Evolutionary conservation across 2,113 vertebrate species (phyloP).

Genomic region (Tautogolabrus adspersus): DNA sequence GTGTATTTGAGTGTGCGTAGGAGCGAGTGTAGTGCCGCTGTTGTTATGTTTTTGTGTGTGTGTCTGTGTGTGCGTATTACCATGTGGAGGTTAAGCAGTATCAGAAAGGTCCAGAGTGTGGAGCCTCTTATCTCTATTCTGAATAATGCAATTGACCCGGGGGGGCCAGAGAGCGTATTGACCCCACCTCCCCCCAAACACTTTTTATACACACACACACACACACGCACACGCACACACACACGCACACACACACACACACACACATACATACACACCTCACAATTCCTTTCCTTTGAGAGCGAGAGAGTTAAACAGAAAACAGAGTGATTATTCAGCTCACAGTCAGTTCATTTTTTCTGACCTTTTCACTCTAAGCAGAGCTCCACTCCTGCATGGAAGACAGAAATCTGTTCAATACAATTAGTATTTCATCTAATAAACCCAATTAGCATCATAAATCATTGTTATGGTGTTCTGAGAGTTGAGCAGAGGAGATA

Average conservation of each 20-base stretch:
- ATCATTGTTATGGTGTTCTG: constrained; percentile 10
- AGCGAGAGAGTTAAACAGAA: constrained; percentile 1
- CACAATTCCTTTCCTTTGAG: constrained; percentile 25
- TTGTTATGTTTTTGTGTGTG: background rate
- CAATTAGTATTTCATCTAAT: constrained; percentile 42
- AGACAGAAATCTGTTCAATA: background rate
- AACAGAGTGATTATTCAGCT: constrained; percentile 10
- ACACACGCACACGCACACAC: constrained; percentile 31
- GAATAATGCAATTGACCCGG: constrained; percentile 56
- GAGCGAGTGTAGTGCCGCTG: background rate
- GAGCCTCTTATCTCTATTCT: constrained; percentile 59
- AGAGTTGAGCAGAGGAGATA: constrained; percentile 7
- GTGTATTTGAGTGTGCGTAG: constrained; percentile 1
- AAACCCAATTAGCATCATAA: constrained; percentile 44
- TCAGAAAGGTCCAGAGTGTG: constrained; percentile 44
- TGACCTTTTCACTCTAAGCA: constrained; percentile 27
- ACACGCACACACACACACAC: constrained; percentile 19
- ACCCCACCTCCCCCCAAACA: background rate
- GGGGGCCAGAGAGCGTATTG: constrained; percentile 21
- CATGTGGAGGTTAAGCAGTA: constrained; percentile 52
- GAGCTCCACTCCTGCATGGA: background rate
- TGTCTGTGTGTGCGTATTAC: constrained; percentile 27
- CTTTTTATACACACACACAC: background rate
- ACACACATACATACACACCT: background rate
- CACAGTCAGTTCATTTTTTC: constrained; percentile 3